A percentile compares a stretch with the other conserved stretches of the same genome.
Evolutionary conservation across 2,888 invertebrate species (phyloP).

Genomic region (Eupeodes luniger): DNA sequence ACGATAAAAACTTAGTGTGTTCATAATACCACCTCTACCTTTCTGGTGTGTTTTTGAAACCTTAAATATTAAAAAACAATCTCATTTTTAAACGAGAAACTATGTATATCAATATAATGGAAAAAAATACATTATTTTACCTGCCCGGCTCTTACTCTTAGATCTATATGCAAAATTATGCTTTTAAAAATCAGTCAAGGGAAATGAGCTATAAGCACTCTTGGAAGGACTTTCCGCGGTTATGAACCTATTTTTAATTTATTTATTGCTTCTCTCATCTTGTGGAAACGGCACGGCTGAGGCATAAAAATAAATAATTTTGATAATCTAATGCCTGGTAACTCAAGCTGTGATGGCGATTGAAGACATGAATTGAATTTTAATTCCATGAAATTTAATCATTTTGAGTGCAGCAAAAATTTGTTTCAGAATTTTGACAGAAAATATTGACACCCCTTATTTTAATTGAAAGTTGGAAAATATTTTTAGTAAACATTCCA

Average conservation of each 20-base stretch:
- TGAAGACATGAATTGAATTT: too few relatives aligned
- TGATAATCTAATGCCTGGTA: not conserved
- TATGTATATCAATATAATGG: too few relatives aligned
- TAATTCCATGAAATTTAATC: too few relatives aligned
- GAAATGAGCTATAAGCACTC: not conserved
- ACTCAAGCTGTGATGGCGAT: not conserved
- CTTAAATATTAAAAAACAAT: not conserved
- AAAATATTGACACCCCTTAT: too few relatives aligned
- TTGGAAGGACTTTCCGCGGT: not conserved
- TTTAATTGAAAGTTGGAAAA: too few relatives aligned
- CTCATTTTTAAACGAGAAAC: not conserved
- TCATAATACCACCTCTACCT: not conserved
- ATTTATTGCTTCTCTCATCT: constrained; percentile 22
- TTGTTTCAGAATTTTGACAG: too few relatives aligned
- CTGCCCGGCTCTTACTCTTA: not conserved
- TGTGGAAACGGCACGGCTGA: not conserved
- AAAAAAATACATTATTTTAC: not conserved
- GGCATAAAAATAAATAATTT: not conserved
- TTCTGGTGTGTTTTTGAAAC: not conserved
- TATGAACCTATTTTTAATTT: not conserved
- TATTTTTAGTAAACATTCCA: too few relatives aligned
- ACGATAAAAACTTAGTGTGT: not conserved
- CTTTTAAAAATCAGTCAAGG: constrained; percentile 11
- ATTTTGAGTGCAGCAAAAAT: too few relatives aligned
- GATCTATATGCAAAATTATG: not conserved